phyloP scores from a whole-genome alignment of 2,888 invertebrate species.

The Ichneumoninae sp. region DNA sequence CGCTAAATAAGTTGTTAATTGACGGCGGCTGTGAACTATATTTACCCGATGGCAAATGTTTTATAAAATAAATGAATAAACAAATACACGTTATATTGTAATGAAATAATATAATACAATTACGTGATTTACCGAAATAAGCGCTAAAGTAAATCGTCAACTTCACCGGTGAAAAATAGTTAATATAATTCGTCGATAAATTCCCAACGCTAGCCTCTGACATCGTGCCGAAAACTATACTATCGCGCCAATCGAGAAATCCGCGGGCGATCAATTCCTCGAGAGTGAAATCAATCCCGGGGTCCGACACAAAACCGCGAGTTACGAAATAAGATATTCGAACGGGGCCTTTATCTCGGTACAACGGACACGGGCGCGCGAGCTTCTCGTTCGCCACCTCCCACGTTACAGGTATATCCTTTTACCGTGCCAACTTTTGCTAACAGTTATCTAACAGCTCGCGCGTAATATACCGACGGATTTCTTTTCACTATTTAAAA shows the following conservation, averaged over 20 bases:
- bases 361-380: not conserved
- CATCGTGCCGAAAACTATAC: slow-evolving; percentile 41
- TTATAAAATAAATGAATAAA: not conserved
- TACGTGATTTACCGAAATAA: not conserved
- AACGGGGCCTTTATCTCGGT: not conserved
- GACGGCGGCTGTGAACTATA: no score
- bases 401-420: slow-evolving; percentile 4
- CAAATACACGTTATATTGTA: no score
- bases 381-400: not conserved
- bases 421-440: slow-evolving; percentile 19
- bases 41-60: not conserved
- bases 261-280: slow-evolving; percentile 28
- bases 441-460: slow-evolving; percentile 51
- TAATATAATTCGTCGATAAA: not conserved
- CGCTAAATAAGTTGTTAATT: not conserved
- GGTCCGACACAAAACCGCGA: slow-evolving; percentile 39
- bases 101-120: no score
- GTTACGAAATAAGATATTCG: slow-evolving; percentile 50
- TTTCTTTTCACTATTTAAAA: slow-evolving; percentile 42
- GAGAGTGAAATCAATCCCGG: slow-evolving; percentile 45
- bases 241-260: not conserved
- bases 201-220: not conserved
- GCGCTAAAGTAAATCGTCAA: not conserved
- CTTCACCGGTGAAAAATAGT: not conserved
- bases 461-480: slow-evolving; percentile 21